Evolutionary conservation across 2,888 invertebrate genomes (phyloP).

Genomic region (Sphinx pinastri): DNA sequence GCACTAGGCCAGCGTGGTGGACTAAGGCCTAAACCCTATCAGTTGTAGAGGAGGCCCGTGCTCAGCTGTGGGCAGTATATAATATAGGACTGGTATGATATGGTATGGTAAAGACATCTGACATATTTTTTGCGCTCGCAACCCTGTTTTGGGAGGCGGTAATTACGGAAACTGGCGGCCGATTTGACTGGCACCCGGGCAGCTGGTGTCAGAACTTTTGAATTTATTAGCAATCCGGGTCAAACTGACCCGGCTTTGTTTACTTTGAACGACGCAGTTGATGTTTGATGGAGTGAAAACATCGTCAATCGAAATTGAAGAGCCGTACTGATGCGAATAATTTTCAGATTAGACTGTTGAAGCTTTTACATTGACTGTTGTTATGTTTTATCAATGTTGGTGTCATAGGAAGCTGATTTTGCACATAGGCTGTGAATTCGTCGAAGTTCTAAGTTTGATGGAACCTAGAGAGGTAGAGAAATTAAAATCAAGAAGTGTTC

Average conservation of each 20-base stretch:
- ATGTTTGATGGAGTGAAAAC: constrained; percentile 22
- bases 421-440: no score
- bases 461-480: no score
- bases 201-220: constrained; percentile 31
- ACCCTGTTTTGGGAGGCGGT: constrained; percentile 23
- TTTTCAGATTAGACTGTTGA: constrained; percentile 9
- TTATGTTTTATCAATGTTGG: no score
- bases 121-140: constrained; percentile 18
- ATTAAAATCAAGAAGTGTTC: no score
- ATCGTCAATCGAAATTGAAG: constrained; percentile 15
- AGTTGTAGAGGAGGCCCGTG: no score
- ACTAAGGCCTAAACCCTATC: no score
- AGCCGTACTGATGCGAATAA: background rate
- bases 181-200: constrained; percentile 32
- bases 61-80: no score
- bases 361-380: background rate
- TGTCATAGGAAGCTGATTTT: no score
- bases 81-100: no score
- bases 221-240: constrained; percentile 31
- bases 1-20: no score
- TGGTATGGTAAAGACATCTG: constrained; percentile 22
- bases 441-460: no score
- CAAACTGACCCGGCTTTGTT: constrained; percentile 28
- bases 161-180: constrained; percentile 35
- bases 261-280: constrained; percentile 12